These are phyloP conservation scores for Pachycephala philippinensis DNA, from an alignment of 2,113 vertebrate genomes.

Conservation along the genomic window DNA sequence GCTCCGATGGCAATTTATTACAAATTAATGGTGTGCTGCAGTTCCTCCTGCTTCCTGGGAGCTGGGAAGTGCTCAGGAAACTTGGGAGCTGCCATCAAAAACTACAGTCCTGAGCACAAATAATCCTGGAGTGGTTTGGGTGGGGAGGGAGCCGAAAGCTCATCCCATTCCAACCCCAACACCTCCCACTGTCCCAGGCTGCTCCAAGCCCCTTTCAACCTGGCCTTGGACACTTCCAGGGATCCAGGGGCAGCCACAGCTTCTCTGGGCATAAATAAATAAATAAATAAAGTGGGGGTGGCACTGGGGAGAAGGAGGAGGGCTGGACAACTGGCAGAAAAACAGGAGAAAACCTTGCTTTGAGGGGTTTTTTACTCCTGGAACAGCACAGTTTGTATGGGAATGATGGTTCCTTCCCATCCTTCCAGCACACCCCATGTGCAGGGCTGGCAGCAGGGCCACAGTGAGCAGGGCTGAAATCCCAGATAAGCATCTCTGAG, in stretches of 20 bases:
- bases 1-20: slow-evolving; percentile 25
- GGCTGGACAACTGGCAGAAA: background rate
- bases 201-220: accelerated
- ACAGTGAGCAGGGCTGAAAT: background rate
- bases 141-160: background rate
- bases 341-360: background rate
- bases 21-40: slow-evolving; percentile 19
- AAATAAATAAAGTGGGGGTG: background rate
- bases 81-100: background rate
- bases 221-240: background rate
- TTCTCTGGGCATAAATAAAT: background rate
- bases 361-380: background rate
- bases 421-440: accelerated
- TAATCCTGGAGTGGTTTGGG: background rate
- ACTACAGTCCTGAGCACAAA: background rate
- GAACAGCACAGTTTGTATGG: background rate
- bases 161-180: background rate
- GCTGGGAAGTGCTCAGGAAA: background rate
- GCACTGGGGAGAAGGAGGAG: background rate
- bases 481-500: background rate
- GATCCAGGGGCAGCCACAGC: background rate
- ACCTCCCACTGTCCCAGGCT: accelerated
- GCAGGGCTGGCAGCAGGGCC: background rate
- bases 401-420: background rate
- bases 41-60: background rate